Evolutionary conservation across 2,113 vertebrate genomes (phyloP).

Genomic region (Bucco capensis): DNA sequence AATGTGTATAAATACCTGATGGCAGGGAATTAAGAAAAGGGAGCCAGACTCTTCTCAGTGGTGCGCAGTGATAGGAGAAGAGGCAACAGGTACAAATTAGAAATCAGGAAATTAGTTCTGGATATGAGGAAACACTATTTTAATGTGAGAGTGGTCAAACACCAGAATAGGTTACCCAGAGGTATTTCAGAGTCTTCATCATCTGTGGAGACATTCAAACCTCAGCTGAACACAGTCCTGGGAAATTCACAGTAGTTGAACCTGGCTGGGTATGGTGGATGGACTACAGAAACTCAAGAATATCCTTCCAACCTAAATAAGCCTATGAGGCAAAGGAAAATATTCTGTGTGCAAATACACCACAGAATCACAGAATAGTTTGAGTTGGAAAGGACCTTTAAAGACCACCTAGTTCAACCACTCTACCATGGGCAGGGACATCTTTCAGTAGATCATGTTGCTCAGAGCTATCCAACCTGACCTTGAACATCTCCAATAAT

Average conservation of each 20-base stretch:
- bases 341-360: not conserved
- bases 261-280: accelerated
- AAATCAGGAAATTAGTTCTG: not conserved
- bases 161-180: not conserved
- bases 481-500: not conserved
- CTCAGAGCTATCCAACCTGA: not conserved
- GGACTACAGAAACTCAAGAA: not conserved
- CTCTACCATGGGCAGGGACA: not conserved
- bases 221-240: not conserved
- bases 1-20: not conserved
- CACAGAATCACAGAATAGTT: not conserved
- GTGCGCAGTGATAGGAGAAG: not conserved
- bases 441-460: not conserved
- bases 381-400: not conserved
- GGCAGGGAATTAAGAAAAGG: not conserved
- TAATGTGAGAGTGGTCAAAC: not conserved
- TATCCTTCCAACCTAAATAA: not conserved
- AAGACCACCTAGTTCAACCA: not conserved
- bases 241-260: not conserved
- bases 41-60: not conserved
- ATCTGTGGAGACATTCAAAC: not conserved
- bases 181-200: not conserved
- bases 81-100: not conserved
- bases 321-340: not conserved
- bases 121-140: not conserved